Evolutionary conservation across 2,797 vertebrate species (phyloP).

Genomic region (Otolemur crassicaudatus): DNA sequence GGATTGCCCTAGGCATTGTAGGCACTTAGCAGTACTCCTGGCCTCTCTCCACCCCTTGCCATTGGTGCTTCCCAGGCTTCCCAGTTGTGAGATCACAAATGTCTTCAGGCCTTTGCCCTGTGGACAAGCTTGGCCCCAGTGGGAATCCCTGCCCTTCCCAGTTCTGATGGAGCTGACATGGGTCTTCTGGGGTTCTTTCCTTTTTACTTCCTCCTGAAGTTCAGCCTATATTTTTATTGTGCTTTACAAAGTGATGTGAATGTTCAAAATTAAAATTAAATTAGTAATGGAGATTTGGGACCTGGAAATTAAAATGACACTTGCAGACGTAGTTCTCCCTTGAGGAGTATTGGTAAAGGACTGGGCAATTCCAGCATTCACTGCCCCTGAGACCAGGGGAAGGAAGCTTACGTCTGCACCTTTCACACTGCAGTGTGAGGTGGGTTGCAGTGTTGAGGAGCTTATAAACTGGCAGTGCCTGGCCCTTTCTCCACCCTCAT

Average conservation of each 20-base stretch:
- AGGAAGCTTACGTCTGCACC: not conserved
- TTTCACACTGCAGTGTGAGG: not conserved
- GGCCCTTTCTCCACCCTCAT: not conserved
- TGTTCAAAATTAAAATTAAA: not conserved
- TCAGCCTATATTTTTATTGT: not conserved
- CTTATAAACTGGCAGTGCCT: not conserved
- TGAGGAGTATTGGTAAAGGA: not conserved
- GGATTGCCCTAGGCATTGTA: not conserved
- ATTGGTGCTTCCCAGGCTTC: not conserved
- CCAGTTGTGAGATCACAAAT: not conserved
- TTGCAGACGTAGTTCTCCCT: not conserved
- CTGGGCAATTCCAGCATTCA: not conserved
- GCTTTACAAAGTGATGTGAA: not conserved
- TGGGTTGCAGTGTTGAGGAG: not conserved
- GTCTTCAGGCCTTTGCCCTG: not conserved
- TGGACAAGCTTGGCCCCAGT: not conserved
- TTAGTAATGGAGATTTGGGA: not conserved
- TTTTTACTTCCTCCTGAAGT: not conserved
- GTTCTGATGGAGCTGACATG: not conserved
- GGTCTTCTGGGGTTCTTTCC: not conserved
- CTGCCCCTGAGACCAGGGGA: not conserved
- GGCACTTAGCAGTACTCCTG: not conserved
- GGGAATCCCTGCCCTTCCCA: not conserved
- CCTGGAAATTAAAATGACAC: constrained; percentile 21
- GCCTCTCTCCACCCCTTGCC: not conserved